Base-by-base conservation (phyloP, 1,140 invertebrate genomes). In the Drosophila mojavensis region DNA sequence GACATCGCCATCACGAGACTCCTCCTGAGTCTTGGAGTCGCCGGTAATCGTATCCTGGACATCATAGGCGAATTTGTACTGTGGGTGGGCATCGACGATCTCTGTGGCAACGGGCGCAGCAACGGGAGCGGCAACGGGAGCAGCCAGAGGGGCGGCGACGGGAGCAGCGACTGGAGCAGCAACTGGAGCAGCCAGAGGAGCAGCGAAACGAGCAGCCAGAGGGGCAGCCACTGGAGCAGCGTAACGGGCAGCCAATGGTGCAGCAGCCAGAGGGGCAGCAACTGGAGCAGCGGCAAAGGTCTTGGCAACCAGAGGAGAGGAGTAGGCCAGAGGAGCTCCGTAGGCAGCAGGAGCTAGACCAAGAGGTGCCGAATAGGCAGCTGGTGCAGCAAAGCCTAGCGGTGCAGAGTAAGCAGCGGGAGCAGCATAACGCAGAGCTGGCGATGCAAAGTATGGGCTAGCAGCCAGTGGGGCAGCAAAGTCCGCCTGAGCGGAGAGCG, bases 1-100 rank as follows among this genome's bases (percentile, higher is more conserved):
- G n/a, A 94, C 61, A 75, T 94, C 94, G 43, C 94, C 94, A 67
- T 94, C 93, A 20, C 94, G 93, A 9, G 90, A 92, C 77, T 94
- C 94, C 69, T 94, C 93, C 72, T 94, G 94, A 36, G 91, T 93
- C 91, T 94, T 94, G 45, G 92, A 92, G 83, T 94, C 94, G 9
- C 94, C 94, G 81, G 93, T 95, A 74, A 93, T 78, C 17, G 91
- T 80, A 64, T 94, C 94, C 69, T 94, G 93, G 17, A 94, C 93
- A 72, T 93, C 93, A 83, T 94, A 94, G 30, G 93, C 92, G 75
- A 92, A 94, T 74, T 84, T 93, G 92, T 94, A 94, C 79, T 94
- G 94, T 6, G 94, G 94, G 66, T 93, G 91, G 7, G 94, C 93
- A 79, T 94, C 94, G 81, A 92, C 91, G 59, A 92, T 59, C 67